Base-by-base conservation (phyloP, 2,113 vertebrate genomes). In the Synchiropus splendidus region DNA sequence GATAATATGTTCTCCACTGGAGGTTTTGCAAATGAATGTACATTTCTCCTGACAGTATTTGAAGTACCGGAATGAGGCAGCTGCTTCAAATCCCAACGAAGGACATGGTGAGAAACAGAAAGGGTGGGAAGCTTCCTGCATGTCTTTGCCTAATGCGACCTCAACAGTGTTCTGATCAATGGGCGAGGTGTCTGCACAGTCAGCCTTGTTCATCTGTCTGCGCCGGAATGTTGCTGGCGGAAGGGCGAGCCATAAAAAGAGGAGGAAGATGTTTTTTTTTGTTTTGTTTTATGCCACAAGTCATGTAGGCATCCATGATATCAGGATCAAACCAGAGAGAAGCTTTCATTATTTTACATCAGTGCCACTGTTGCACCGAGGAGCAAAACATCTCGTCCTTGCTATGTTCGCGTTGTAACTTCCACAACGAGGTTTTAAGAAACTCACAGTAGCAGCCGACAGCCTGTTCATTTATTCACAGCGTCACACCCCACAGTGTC, bases 171-270 rank as follows among this genome's bases (percentile, higher is more conserved):
- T 74, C 73, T 73, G 57, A 75, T 73, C 67, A 67, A 57, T 64
- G 49, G 58, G 45, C 37, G 43, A 61, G 49, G 42, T 18, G 5
- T 57, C 47, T 54, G 53, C 49, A 57, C 63, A 70, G 55, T 54
- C 53, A 64, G 56, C 54, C 54, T 67, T 54, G 48, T 59, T 75
- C 72, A 72, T 72, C 61, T 57, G 58, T 75, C 64, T 61, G 51
- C 61, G 48, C 68, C 45, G 30, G 46, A 48, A 49, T 55, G 66
- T 66, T 56, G 59, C 72, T 60, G 52, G 47, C 65, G 62, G 49
- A 38, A 10, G 31, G 51, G 42, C 48, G 73, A 69, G 61, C 2
- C 58, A 64, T 53, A 54, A 31, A 66, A 21, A 39, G 47, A 72
- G 54, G 51, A 61, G 40, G 6, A 40, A 18, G 31, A 39, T n/a